phyloP scores from a whole-genome alignment of 2,888 invertebrate species.

The Drosophila cognata region DNA sequence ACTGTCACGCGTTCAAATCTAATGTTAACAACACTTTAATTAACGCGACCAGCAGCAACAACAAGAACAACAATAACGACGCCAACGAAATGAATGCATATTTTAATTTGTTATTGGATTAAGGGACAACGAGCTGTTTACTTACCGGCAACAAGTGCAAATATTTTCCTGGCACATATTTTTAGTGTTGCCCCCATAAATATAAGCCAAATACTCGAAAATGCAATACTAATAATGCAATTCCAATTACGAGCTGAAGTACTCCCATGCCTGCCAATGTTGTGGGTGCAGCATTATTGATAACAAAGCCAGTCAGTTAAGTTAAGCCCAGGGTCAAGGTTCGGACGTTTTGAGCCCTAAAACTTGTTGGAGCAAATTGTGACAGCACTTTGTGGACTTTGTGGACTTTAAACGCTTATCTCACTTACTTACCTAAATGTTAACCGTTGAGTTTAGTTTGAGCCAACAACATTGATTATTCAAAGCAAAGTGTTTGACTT shows the following conservation, averaged over 20 bases:
- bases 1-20: conserved; percentile 68
- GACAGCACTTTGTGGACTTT: conserved; percentile 18
- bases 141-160: conserved; percentile 35
- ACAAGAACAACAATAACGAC: conserved; percentile 6
- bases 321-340: background rate
- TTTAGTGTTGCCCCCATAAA: conserved; percentile 6
- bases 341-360: background rate
- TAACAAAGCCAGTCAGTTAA: background rate
- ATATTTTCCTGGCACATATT: conserved; percentile 58
- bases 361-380: conserved; percentile 15
- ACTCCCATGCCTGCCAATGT: background rate
- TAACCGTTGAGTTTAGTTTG: conserved; percentile 2
- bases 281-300: conserved; percentile 7
- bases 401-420: conserved; percentile 15
- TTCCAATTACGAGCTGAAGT: conserved; percentile 4
- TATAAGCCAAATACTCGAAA: conserved; percentile 20
- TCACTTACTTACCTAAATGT: conserved; percentile 15
- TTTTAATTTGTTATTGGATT: conserved; percentile 51
- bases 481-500: conserved; percentile 31
- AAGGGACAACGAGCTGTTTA: conserved; percentile 28
- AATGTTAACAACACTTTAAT: conserved; percentile 80
- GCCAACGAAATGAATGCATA: conserved; percentile 43
- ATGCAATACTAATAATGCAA: conserved; percentile 28
- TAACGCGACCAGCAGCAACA: conserved; percentile 45
- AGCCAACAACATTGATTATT: conserved; percentile 20